phyloP scores from a whole-genome alignment of 1,140 invertebrate species.

The Drosophila willistoni region DNA sequence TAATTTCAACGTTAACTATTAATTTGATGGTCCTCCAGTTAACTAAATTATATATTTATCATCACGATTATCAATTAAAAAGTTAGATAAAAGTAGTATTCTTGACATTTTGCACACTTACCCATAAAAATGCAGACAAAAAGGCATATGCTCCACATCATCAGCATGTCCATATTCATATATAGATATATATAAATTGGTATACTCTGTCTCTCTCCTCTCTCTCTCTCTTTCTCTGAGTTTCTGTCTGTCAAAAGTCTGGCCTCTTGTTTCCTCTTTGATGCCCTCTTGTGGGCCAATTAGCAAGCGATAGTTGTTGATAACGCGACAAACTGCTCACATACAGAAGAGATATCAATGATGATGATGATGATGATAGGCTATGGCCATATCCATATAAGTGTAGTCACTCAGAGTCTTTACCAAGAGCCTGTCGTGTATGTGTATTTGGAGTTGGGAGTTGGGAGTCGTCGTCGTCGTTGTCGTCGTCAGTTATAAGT shows the following conservation, averaged over 20 bases:
- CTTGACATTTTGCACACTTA: constrained; percentile 45
- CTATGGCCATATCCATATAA: constrained; percentile 18
- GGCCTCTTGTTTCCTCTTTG: background rate
- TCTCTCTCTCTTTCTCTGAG: background rate
- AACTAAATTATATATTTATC: too few species aligned
- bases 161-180: constrained; percentile 49
- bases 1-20: too few species aligned
- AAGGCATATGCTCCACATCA: constrained; percentile 32
- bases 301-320: constrained; percentile 58
- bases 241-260: too few species aligned
- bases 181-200: background rate
- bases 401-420: constrained; percentile 27
- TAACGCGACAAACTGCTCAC: constrained; percentile 35
- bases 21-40: too few species aligned
- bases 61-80: background rate
- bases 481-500: constrained; percentile 40
- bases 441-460: background rate
- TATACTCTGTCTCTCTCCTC: constrained; percentile 20
- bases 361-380: constrained; percentile 18
- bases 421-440: constrained; percentile 4
- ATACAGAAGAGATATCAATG: constrained; percentile 31
- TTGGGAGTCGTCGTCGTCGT: constrained; percentile 15
- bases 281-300: constrained; percentile 54
- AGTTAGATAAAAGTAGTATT: background rate
- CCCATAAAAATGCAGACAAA: constrained; percentile 38